Base-by-base conservation (phyloP, 2,797 vertebrate species). In the Coccyzus lansbergi region DNA sequence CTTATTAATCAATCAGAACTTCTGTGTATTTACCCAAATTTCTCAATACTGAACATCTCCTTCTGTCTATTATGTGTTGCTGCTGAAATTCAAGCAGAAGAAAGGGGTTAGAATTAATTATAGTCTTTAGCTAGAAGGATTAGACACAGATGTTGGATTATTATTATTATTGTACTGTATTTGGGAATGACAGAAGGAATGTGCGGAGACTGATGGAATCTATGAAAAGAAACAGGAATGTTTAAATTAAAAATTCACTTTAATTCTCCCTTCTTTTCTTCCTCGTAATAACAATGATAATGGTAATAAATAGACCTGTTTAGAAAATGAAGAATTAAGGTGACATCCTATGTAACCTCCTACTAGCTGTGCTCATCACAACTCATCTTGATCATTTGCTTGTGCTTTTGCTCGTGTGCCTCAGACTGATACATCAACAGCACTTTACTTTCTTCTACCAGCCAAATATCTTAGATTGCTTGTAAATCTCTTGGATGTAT, bases 71-170 rank as follows among this genome's bases (percentile, higher is more conserved):
- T 69, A 62, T 52, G 94, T 92, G 68, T 58, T 56, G 60, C 78
- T 84, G 60, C 56, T 76, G 31, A 94, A 93, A 86, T 79, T 58
- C 76, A 90, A 85, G 63, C 77, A 69, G 56, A 82, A 84, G 67
- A 55, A 78, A 83, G 70, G 52, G 53, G 51, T 76, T 91, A 64
- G 77, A 88, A 88, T 95, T 95, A 83, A 94, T 94, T 94, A 83
- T 6, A 83, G 82, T 79, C 88, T 92, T 96, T 93, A 95, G 90
- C 96, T 68, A 56, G 67, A 21, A 70, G 55, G 62, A 87, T 72
- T 85, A 93, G 95, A 97, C 97, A 81, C 96, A 93, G 91, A 94
- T 87, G 75, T 81, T 81, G 92, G 69, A 71, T 95, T 95, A 83
- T 94, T 96, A 79, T 94, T 96, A 79, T 93, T 92, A 90, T 85